phyloP scores from a whole-genome alignment of 2,113 vertebrate genomes.

The Malaclemys terrapin region DNA sequence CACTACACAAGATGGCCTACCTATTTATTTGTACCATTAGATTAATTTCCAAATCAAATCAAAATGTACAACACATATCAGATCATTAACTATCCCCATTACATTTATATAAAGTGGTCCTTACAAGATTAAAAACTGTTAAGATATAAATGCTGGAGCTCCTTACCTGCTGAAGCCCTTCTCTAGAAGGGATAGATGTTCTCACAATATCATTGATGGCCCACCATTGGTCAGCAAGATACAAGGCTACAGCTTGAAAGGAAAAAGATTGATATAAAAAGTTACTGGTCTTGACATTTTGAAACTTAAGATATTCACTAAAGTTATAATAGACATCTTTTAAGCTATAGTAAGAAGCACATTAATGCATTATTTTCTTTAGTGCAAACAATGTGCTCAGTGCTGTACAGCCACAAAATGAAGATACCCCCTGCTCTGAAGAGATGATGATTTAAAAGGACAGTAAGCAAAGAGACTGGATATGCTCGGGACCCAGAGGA shows the following conservation, averaged over 20 bases:
- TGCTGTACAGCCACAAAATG: not conserved
- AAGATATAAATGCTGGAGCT: not conserved
- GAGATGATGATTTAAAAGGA: not conserved
- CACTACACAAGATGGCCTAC: not conserved
- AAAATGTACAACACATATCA: not conserved
- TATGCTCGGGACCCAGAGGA: not conserved
- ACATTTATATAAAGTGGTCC: not conserved
- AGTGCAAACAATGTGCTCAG: not conserved
- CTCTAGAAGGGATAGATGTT: slow-evolving; percentile 82
- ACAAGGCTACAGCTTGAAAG: slow-evolving; percentile 85
- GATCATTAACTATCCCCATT: not conserved
- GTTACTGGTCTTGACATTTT: slow-evolving; percentile 30
- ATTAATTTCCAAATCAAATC: not conserved
- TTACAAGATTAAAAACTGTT: not conserved
- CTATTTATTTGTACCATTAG: not conserved
- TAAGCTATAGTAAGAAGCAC: not conserved
- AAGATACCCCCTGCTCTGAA: not conserved
- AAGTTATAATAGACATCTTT: not conserved
- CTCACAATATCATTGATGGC: slow-evolving; percentile 87
- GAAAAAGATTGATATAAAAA: slow-evolving; percentile 36
- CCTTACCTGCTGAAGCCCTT: slow-evolving; percentile 86
- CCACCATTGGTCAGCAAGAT: slow-evolving; percentile 91
- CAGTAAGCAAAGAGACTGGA: not conserved
- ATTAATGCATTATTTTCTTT: not conserved
- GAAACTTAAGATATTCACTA: not conserved